Evolutionary conservation across 2,797 vertebrate genomes (phyloP).

Genomic region (Cygnus olor): DNA sequence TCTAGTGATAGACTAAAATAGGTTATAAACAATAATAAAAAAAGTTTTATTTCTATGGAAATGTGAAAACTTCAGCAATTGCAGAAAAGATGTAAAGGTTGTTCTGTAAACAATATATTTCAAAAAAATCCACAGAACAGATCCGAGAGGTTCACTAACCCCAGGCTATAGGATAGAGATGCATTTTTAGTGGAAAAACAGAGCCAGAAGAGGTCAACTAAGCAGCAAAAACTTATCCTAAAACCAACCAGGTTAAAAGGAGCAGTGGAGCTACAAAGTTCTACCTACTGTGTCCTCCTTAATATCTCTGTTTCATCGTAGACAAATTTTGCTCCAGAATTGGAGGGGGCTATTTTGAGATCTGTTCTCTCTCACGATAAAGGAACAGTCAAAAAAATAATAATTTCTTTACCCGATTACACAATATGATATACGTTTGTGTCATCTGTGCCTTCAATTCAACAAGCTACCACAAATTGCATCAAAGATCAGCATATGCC

Average conservation of each 20-base stretch:
- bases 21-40: neutral
- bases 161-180: neutral
- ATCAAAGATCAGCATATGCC: neutral
- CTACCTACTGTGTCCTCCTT: neutral
- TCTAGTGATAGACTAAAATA: neutral
- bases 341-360: neutral
- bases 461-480: neutral
- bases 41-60: rapidly evolving
- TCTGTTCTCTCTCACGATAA: neutral
- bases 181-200: neutral
- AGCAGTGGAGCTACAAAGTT: neutral
- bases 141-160: neutral
- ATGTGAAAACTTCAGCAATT: neutral
- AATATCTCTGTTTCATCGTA: neutral
- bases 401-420: neutral
- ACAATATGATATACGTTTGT: neutral
- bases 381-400: neutral
- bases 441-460: neutral
- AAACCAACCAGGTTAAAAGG: neutral
- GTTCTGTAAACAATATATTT: neutral
- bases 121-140: neutral
- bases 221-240: neutral
- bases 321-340: neutral
- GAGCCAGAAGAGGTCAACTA: neutral
- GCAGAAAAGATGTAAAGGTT: neutral